Percentiles rank a stretch among this genome's conserved stretches.
Conservation (phyloP, 2,797 vertebrate species). For the Esox masquinongy region DNA sequence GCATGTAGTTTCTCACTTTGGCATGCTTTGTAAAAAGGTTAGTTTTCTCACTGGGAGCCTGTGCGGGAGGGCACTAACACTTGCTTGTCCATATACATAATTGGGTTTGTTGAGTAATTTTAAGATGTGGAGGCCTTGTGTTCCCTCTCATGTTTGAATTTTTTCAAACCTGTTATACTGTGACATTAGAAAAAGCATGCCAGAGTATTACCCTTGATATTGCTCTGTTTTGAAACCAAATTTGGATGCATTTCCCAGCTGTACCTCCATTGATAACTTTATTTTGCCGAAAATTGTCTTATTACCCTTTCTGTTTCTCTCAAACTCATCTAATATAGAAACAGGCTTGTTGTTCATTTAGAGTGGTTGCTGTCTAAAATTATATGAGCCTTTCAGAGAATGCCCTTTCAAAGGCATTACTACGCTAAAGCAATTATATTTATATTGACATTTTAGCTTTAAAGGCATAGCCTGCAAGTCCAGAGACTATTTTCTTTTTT, state of each 20-base stretch:
- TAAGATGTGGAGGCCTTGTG: neutral
- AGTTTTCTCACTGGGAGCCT: neutral
- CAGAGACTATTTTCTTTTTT: neutral
- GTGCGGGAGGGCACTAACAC: neutral
- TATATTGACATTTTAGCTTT: conserved; percentile 11
- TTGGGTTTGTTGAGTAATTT: neutral
- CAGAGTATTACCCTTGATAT: neutral
- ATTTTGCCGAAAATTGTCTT: conserved; percentile 10
- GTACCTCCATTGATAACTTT: neutral
- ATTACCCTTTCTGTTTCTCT: conserved; percentile 1
- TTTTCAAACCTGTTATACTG: neutral
- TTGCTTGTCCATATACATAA: neutral
- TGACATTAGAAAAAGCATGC: neutral
- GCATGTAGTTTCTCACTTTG: neutral
- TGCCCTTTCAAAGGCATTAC: conserved; percentile 16
- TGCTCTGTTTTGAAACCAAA: neutral
- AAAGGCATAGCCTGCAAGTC: conserved; percentile 10
- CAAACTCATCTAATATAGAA: conserved; percentile 3
- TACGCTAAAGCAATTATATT: conserved; percentile 15
- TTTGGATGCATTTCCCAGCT: neutral
- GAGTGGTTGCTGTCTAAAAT: conserved; percentile 10
- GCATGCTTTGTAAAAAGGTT: neutral
- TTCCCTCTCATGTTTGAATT: neutral
- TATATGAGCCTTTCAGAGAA: conserved; percentile 5
- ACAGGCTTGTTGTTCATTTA: conserved; percentile 6